phyloP scores from a whole-genome alignment of 2,888 invertebrate species.

The Hermaeophaga mercurialis region DNA sequence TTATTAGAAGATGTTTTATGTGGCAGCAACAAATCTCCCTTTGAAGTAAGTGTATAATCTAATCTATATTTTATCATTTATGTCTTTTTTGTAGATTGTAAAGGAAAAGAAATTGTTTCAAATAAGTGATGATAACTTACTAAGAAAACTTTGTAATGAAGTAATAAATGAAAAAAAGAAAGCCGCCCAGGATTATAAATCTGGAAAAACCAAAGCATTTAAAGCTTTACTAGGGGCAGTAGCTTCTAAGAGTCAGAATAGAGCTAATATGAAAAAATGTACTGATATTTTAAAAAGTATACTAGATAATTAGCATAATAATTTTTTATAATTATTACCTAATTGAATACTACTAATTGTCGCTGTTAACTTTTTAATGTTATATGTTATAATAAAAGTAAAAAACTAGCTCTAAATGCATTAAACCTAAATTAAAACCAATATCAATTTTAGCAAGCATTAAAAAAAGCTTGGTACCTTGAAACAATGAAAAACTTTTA shows the following conservation, averaged over 20 bases:
- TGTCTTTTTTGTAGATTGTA: slow-evolving; percentile 59
- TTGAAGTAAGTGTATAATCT: slow-evolving; percentile 49
- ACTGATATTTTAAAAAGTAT: slow-evolving; percentile 65
- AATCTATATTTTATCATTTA: background rate
- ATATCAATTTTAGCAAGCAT: too few species aligned
- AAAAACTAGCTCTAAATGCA: too few species aligned
- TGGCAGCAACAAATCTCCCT: slow-evolving; percentile 54
- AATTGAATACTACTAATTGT: too few species aligned
- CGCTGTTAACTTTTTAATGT: too few species aligned
- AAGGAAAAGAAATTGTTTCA: slow-evolving; percentile 67
- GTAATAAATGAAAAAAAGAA: slow-evolving; percentile 70
- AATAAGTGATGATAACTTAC: slow-evolving; percentile 65
- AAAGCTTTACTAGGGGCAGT: slow-evolving; percentile 69
- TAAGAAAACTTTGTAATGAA: slow-evolving; percentile 65
- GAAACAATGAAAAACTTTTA: too few species aligned
- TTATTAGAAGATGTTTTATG: slow-evolving; percentile 60
- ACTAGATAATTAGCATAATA: too few species aligned
- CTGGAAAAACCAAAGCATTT: slow-evolving; percentile 73
- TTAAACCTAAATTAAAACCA: too few species aligned
- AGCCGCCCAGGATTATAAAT: slow-evolving; percentile 68
- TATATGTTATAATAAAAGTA: too few species aligned
- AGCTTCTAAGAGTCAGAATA: slow-evolving; percentile 64
- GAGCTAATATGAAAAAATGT: slow-evolving; percentile 71
- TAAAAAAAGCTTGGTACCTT: too few species aligned
- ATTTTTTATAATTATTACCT: too few species aligned